Evolutionary conservation across 2,113 vertebrate genomes (phyloP).

Genomic region (Meleagris gallopavo): DNA sequence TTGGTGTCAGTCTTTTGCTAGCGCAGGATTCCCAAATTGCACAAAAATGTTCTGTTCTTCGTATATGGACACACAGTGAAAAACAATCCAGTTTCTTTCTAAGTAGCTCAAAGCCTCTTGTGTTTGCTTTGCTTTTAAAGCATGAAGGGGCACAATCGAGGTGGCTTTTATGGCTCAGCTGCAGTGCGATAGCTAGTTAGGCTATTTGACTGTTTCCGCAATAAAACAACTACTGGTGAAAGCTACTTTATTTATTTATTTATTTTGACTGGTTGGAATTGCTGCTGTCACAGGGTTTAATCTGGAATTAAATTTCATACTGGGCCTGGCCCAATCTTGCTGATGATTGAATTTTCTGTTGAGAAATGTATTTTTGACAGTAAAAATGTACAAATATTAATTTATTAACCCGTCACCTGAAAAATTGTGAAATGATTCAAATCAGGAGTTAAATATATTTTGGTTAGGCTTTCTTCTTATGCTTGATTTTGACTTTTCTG

Average conservation of each 20-base stretch:
- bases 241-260: not conserved
- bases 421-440: not conserved
- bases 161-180: not conserved
- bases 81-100: not conserved
- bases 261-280: not conserved
- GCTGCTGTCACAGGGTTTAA: not conserved
- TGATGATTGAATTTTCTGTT: not conserved
- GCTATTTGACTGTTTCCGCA: not conserved
- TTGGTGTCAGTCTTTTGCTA: not conserved
- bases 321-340: not conserved
- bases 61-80: not conserved
- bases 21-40: not conserved
- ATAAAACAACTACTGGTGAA: not conserved
- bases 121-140: not conserved
- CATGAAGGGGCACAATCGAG: not conserved
- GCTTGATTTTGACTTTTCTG: not conserved
- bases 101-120: not conserved
- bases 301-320: not conserved
- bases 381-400: not conserved
- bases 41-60: not conserved
- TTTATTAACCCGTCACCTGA: not conserved
- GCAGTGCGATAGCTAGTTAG: not conserved
- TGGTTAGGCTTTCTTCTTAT: not conserved
- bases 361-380: not conserved
- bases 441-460: not conserved